phyloP scores from a whole-genome alignment of 2,113 vertebrate species.

The Alectura lathami region DNA sequence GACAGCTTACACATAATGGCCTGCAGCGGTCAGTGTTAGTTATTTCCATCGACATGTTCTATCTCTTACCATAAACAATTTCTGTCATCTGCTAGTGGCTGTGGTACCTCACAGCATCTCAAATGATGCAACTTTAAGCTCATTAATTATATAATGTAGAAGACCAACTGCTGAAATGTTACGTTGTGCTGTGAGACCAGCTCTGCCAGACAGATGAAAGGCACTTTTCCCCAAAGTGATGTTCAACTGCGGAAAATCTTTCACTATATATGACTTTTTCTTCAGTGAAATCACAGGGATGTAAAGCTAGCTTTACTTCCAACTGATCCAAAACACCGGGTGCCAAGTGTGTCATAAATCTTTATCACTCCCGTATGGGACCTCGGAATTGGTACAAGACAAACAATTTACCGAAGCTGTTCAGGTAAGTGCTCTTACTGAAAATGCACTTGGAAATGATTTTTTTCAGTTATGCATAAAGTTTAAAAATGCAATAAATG shows the following conservation, averaged over 20 bases:
- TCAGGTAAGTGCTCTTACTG: not conserved
- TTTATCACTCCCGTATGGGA: not conserved
- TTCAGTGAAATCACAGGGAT: not conserved
- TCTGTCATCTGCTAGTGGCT: not conserved
- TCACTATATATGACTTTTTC: accelerated
- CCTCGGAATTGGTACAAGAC: not conserved
- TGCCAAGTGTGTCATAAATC: not conserved
- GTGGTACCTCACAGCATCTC: not conserved
- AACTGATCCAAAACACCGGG: not conserved
- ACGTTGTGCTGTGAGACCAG: not conserved
- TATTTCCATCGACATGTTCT: not conserved
- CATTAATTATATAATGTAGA: not conserved
- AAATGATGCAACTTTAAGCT: not conserved
- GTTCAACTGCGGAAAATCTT: not conserved
- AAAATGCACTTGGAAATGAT: not conserved
- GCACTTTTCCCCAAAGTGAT: not conserved
- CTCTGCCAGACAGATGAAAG: not conserved
- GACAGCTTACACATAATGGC: not conserved
- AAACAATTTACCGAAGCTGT: not conserved
- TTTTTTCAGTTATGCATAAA: not conserved
- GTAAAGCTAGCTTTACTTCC: not conserved
- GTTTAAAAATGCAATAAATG: not conserved
- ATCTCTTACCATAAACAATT: not conserved
- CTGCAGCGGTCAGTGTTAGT: not conserved
- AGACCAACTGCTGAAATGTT: not conserved